Evolutionary conservation across 2,888 invertebrate species (phyloP), one percentile per base, ranked within the genome.

Genomic region (Ashinkailepas kermadecensis): DNA sequence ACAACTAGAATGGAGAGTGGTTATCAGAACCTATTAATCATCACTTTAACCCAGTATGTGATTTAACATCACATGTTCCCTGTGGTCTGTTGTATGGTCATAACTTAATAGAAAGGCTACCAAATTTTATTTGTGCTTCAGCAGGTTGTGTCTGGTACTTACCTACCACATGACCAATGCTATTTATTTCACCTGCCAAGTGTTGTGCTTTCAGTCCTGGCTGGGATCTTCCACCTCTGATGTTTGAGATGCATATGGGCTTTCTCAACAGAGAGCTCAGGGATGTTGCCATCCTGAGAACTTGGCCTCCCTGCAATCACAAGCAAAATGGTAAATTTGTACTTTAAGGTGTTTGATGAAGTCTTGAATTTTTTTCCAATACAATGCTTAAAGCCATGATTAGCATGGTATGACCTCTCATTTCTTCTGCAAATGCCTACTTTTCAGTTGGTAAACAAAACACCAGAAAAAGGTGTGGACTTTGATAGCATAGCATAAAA

Each of bases 131-230:
- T 39, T 39, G 39, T 39, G n/a, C n/a, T 39, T 39, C 39, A 39
- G 39, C 39, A 39, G 39, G 2, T 39, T 39, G 39, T 3, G 39
- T 39, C 39, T 39, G 39, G 39, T n/a, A 23, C 23, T 56, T 39
- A 56, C 65, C 67, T 78, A 58, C 39, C 18, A 80, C 58, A 62
- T 70, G 65, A 56, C 80, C 80, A 65, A 57, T 81, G 80, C n/a
- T 80, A 56, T 59, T 39, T 39, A 39, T 39, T 0, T 86, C 87
- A 92, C 96, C 95, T 90, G 91, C 92, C 80, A 94, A 88, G 89
- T 94, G 95, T 86, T 95, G 95, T 80, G 93, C 92, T 81, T 92
- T 92, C 59, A 97, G 88, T 0, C 97, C 97, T 10, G 95, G 94
- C 85, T 93, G 94, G 54, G 91, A 90, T 65, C 96, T 90, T 0